Evolutionary conservation across 2,113 vertebrate species (phyloP).

Genomic region (Dinomys branickii): DNA sequence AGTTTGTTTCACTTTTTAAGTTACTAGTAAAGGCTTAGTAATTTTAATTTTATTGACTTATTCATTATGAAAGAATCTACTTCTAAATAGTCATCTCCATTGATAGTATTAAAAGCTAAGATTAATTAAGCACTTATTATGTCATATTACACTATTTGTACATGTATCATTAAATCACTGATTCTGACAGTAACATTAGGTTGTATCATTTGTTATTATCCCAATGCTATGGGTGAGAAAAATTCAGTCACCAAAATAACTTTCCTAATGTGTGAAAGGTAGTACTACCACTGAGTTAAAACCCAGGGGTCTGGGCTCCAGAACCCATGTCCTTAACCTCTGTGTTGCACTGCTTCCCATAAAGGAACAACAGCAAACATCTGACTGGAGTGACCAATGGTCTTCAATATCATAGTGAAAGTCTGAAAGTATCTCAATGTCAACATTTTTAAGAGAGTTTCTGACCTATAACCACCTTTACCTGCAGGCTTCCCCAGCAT

Average conservation of each 20-base stretch:
- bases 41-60: not conserved
- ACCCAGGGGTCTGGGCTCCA: not conserved
- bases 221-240: not conserved
- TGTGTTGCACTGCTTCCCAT: not conserved
- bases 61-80: not conserved
- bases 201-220: not conserved
- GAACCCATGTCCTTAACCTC: not conserved
- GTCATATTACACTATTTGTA: not conserved
- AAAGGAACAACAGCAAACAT: not conserved
- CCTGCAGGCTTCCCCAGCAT: no score
- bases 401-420: not conserved
- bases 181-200: not conserved
- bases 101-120: not conserved
- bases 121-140: not conserved
- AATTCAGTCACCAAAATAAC: slow-evolving; percentile 17
- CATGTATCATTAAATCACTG: not conserved
- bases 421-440: not conserved
- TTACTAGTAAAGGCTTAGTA: not conserved
- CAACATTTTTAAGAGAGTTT: slow-evolving; percentile 31
- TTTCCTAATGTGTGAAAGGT: not conserved
- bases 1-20: not conserved
- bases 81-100: not conserved
- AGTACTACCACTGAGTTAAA: not conserved
- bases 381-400: not conserved
- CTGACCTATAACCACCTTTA: not conserved